These are phyloP conservation scores for Vireo griseus DNA, from an alignment of 2,797 vertebrate species.

Conservation along the genomic window DNA sequence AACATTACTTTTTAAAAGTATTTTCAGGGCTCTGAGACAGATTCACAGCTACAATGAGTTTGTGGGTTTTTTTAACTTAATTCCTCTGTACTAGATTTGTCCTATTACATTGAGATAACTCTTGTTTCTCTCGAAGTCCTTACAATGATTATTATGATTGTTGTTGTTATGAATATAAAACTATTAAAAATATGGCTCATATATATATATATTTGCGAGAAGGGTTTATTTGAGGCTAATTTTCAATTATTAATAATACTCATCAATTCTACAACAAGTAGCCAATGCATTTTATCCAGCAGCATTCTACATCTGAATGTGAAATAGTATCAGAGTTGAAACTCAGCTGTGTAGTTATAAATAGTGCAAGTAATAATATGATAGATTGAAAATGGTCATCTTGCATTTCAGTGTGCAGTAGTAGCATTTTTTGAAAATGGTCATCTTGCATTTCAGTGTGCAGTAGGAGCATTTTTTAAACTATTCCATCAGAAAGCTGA, in stretches of 20 bases:
- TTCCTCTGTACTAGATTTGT: background rate
- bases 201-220: background rate
- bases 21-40: background rate
- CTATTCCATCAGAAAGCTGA: background rate
- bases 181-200: background rate
- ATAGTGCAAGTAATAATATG: background rate
- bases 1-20: background rate
- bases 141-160: background rate
- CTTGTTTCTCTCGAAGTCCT: background rate
- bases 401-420: too few species aligned
- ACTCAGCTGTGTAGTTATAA: background rate
- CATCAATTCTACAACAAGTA: background rate
- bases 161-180: background rate
- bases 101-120: background rate
- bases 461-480: background rate
- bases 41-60: background rate
- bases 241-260: background rate
- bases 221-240: background rate
- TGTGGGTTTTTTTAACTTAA: background rate
- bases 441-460: too few species aligned
- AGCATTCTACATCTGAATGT: background rate
- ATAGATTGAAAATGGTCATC: background rate
- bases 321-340: background rate
- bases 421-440: background rate
- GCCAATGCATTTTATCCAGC: background rate